These are phyloP conservation scores for Drosophila colorata DNA, from an alignment of 2,888 invertebrate species.

Conservation along the genomic window DNA sequence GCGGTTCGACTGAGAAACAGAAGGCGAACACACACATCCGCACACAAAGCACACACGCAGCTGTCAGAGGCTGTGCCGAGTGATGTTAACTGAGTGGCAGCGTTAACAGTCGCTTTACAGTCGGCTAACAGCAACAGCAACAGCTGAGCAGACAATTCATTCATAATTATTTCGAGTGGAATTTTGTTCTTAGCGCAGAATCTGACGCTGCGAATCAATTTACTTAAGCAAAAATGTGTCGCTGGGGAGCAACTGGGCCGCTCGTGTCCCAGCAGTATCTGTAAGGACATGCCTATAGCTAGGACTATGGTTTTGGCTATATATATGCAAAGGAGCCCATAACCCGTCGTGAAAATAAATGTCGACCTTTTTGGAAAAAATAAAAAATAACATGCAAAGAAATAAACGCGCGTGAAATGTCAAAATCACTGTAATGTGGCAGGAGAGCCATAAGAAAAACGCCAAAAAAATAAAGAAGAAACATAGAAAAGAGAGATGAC, in stretches of 20 bases:
- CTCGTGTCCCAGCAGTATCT: conserved; percentile 29
- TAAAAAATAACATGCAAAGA: conserved; percentile 40
- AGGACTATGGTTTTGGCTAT: conserved; percentile 9
- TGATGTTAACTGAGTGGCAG: conserved; percentile 48
- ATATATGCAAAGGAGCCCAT: conserved; percentile 32
- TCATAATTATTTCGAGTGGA: conserved; percentile 75
- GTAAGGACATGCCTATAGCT: conserved; percentile 19
- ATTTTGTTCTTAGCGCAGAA: conserved; percentile 15
- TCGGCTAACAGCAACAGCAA: conserved; percentile 47
- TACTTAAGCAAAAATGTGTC: conserved; percentile 58
- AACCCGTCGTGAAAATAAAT: conserved; percentile 38
- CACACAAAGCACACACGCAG: conserved; percentile 7
- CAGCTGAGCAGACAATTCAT: conserved; percentile 70
- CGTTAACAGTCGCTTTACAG: conserved; percentile 46
- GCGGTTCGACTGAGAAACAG: conserved; percentile 56
- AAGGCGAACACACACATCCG: conserved; percentile 20
- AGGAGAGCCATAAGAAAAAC: conserved; percentile 4
- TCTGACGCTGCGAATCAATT: conserved; percentile 65
- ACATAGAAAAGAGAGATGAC: conserved; percentile 60
- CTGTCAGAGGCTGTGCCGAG: conserved; percentile 62
- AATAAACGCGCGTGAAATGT: conserved; percentile 78
- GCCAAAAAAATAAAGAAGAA: conserved; percentile 18
- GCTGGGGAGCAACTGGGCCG: conserved; percentile 62
- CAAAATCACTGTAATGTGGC: conserved; percentile 68
- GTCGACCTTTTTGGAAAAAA: conserved; percentile 66